A percentile compares a stretch with the other conserved stretches of the same genome.
These are phyloP conservation scores for Darevskia mixta DNA, from an alignment of 2,797 vertebrate species.

Conservation along the genomic window DNA sequence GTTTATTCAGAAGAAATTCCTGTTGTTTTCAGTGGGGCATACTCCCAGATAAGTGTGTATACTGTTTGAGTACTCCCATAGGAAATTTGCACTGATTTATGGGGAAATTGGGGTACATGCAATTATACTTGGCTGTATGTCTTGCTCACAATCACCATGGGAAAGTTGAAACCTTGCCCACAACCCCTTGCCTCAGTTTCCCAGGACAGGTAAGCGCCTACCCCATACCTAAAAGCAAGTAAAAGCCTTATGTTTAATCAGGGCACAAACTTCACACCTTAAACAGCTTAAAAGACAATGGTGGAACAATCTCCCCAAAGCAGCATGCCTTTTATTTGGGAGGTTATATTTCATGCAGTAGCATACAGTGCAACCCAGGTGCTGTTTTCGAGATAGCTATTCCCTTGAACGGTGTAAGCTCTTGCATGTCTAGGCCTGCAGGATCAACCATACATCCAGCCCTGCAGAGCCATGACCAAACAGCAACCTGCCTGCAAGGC, in stretches of 20 bases:
- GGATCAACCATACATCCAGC: conserved; percentile 15
- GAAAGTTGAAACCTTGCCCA: neutral
- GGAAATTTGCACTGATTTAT: neutral
- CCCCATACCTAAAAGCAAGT: neutral
- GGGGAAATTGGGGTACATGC: neutral
- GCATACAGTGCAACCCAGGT: conserved; percentile 1
- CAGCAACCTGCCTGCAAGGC: neutral
- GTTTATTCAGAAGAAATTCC: neutral
- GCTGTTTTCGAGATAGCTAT: conserved; percentile 28
- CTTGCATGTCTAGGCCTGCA: conserved; percentile 21
- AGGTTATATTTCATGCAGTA: neutral
- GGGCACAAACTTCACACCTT: neutral
- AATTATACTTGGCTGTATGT: neutral
- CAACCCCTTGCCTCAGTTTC: neutral
- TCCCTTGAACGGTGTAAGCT: conserved; percentile 7
- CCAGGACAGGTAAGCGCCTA: neutral
- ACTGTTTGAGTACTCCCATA: neutral
- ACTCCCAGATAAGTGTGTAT: neutral
- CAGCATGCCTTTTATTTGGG: neutral
- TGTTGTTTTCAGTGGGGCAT: neutral
- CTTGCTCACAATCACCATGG: neutral
- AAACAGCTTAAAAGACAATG: neutral
- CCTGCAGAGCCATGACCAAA: conserved; percentile 21
- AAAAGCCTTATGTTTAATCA: neutral
- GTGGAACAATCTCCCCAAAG: neutral